Base-by-base conservation (phyloP, 2,797 vertebrate genomes). In the Cyprinella venusta region DNA sequence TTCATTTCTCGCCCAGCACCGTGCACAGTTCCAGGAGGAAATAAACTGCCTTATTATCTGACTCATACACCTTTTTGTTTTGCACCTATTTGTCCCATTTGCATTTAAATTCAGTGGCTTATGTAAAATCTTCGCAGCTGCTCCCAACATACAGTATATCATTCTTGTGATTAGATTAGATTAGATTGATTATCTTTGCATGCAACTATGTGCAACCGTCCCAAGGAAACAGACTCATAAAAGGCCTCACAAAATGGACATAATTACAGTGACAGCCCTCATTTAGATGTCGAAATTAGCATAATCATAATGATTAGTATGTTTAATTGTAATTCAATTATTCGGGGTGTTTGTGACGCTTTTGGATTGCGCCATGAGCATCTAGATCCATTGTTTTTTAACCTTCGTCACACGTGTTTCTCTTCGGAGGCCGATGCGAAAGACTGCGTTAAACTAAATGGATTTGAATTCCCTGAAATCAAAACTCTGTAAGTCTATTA, bases 401-500 rank as follows among this genome's bases (percentile, higher is more conserved):
- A 80, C 79, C 68, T 63, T 81, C 8, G n/a, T 40, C 48, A 8
- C 33, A 48, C 40, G 40, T 48, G 59, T 21, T 36, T 81, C 56
- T 48, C 54, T n/a, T 63, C 8, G 56, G 19, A 72, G 79, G 68
- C 26, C 24, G 2, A 21, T 8, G 67, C 18, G 9, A 68, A 80
- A 42, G 54, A 24, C 54, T 8, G 40, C n/a, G 54, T 71, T 59
- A 42, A 84, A 65, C 45, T 56, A 80, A 69, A 76, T 38, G 33
- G 56, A 79, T 85, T 82, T 63, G 30, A 75, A 64, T 85, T 76
- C 59, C 65, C 40, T 61, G 30, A 84, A 84, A 86, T 81, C 40
- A 50, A 84, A 81, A 52, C 56, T 82, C 33, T 72, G 54, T 50
- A 48, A 54, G 71, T 84, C 91, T 87, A 91, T 94, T 93, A 92